Conservation (phyloP, 2,113 vertebrate genomes). For the Ciconia boyciana region DNA sequence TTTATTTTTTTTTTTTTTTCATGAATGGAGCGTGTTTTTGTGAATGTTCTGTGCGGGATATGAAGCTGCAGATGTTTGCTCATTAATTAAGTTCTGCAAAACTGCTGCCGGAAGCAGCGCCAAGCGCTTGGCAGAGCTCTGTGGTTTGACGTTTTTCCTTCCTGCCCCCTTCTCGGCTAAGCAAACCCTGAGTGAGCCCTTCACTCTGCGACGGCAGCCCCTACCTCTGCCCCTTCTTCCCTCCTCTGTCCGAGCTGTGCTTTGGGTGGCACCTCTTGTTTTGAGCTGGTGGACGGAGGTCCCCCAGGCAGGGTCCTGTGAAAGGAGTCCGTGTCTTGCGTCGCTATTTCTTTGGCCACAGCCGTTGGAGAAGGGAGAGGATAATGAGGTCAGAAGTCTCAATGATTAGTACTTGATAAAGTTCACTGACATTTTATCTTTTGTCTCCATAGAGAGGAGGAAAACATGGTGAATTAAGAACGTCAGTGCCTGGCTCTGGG, state of each 20-base stretch:
- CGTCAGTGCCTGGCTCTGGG: neutral
- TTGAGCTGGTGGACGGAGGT: neutral
- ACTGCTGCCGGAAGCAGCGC: neutral
- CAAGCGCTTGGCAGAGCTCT: neutral
- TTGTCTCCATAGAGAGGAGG: neutral
- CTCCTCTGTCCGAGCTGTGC: accelerated
- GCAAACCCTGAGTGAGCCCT: neutral
- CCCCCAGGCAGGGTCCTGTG: neutral
- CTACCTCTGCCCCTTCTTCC: neutral
- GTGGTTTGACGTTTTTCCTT: constrained; percentile 36
- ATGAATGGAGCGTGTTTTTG: neutral
- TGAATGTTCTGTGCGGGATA: neutral
- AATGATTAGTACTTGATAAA: neutral
- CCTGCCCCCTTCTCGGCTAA: neutral
- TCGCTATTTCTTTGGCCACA: neutral
- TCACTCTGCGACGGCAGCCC: accelerated
- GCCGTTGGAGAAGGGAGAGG: neutral
- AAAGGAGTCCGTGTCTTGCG: accelerated
- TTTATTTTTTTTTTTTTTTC: neutral
- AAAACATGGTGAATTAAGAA: neutral
- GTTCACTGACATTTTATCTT: neutral
- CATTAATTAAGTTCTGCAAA: neutral
- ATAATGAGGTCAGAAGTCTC: neutral
- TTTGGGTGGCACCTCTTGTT: neutral
- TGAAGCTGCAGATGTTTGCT: neutral